Conservation (phyloP, 2,888 invertebrate genomes). For the Dasysyrphus albostriatus region DNA sequence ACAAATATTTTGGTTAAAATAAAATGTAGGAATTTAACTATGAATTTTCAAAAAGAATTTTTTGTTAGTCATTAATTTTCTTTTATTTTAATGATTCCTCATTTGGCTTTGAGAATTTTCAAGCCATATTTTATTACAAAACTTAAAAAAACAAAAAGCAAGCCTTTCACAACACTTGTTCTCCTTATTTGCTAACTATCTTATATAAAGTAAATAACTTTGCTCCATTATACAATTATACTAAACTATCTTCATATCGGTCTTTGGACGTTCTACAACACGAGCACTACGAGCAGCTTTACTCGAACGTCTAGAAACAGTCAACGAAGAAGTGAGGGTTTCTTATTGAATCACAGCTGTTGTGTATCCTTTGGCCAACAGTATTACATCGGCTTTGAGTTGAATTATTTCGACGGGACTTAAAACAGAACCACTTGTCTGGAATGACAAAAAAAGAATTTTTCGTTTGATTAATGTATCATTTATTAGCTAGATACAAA, state of each 20-base stretch:
- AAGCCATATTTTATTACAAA: too few species aligned
- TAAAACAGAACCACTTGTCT: slow-evolving; percentile 87
- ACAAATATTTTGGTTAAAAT: too few species aligned
- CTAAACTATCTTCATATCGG: slow-evolving; percentile 76
- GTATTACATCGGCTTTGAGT: slow-evolving; percentile 82
- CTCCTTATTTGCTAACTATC: not conserved
- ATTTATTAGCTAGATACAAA: too few species aligned
- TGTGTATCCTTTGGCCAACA: slow-evolving; percentile 82
- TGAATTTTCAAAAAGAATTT: too few species aligned
- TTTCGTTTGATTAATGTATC: too few species aligned
- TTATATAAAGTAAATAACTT: slow-evolving; percentile 73
- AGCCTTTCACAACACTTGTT: not conserved
- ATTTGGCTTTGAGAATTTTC: not conserved
- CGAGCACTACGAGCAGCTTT: slow-evolving; percentile 81
- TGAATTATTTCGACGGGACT: slow-evolving; percentile 81
- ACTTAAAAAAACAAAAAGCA: not conserved
- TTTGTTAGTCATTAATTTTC: too few species aligned
- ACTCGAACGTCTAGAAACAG: slow-evolving; percentile 82
- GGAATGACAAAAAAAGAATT: slow-evolving; percentile 8
- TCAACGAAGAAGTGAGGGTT: slow-evolving; percentile 83
- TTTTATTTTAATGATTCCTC: not conserved
- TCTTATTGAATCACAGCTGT: slow-evolving; percentile 84
- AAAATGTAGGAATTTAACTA: too few species aligned
- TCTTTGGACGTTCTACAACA: slow-evolving; percentile 81
- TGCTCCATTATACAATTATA: slow-evolving; percentile 76